phyloP scores from a whole-genome alignment of 2,797 vertebrate genomes.

The Gymnothorax javanicus region DNA sequence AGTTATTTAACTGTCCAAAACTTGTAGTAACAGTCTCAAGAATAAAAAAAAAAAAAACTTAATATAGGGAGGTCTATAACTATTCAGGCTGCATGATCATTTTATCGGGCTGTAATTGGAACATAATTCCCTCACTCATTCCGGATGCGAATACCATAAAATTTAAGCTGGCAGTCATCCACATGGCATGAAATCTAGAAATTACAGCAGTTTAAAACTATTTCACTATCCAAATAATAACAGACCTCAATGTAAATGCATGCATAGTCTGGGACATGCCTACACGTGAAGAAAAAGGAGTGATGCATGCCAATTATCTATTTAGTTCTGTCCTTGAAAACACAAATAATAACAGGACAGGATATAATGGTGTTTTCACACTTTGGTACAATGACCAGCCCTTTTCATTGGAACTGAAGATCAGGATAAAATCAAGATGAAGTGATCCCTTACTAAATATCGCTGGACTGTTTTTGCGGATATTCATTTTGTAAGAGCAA shows the following conservation, averaged over 20 bases:
- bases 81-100: too few relatives aligned
- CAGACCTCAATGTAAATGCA: not conserved
- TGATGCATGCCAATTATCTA: not conserved
- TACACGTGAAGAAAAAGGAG: not conserved
- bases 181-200: too few relatives aligned
- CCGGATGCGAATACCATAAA: too few relatives aligned
- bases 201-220: too few relatives aligned
- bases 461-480: too few relatives aligned
- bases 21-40: not conserved
- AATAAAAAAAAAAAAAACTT: not conserved
- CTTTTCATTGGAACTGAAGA: not conserved
- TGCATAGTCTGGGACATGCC: not conserved
- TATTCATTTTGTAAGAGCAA: too few relatives aligned
- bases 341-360: not conserved
- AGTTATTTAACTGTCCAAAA: not conserved
- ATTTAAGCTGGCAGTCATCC: too few relatives aligned
- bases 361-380: not conserved
- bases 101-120: too few relatives aligned
- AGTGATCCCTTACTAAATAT: too few relatives aligned
- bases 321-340: not conserved
- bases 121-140: too few relatives aligned
- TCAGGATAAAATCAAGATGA: not conserved
- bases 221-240: too few relatives aligned
- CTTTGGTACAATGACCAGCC: not conserved
- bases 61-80: too few relatives aligned